Evolutionary conservation across 2,113 vertebrate genomes (phyloP).

Genomic region (Columba janthina): DNA sequence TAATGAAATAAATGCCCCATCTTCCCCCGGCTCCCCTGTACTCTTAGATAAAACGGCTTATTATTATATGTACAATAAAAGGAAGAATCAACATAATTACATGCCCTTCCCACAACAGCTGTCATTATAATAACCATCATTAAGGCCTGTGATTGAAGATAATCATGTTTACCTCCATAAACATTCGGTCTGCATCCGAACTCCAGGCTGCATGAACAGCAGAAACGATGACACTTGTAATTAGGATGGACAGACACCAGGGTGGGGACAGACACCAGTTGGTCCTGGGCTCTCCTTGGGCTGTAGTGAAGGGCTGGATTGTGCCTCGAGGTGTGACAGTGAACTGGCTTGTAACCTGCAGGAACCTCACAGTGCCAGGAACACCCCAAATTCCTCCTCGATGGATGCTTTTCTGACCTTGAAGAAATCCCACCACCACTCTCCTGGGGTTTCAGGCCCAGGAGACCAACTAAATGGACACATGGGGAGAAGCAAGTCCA

Average conservation of each 20-base stretch:
- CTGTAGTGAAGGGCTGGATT: not conserved
- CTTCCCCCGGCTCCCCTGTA: constrained; percentile 2
- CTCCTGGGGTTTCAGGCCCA: not conserved
- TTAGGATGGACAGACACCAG: accelerated
- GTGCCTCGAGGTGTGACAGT: not conserved
- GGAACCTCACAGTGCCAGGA: not conserved
- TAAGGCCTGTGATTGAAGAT: constrained; percentile 66
- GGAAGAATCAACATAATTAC: constrained; percentile 70
- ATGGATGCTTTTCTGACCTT: not conserved
- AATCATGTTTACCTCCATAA: constrained; percentile 68
- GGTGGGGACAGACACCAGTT: accelerated
- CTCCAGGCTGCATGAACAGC: not conserved
- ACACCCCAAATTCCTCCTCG: not conserved
- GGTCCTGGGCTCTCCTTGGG: not conserved
- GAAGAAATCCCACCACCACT: not conserved
- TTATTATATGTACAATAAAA: constrained; percentile 62
- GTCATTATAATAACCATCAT: constrained; percentile 66
- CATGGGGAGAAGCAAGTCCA: not conserved
- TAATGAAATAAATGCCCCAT: constrained; percentile 50
- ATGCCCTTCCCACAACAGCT: constrained; percentile 57
- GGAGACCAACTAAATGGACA: not conserved
- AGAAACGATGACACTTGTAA: not conserved
- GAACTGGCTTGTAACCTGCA: not conserved
- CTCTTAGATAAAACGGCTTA: constrained; percentile 49
- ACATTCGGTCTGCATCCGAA: constrained; percentile 31